Base-by-base conservation (phyloP, 2,797 vertebrate species). In the Heteromormyrus szaboi region DNA sequence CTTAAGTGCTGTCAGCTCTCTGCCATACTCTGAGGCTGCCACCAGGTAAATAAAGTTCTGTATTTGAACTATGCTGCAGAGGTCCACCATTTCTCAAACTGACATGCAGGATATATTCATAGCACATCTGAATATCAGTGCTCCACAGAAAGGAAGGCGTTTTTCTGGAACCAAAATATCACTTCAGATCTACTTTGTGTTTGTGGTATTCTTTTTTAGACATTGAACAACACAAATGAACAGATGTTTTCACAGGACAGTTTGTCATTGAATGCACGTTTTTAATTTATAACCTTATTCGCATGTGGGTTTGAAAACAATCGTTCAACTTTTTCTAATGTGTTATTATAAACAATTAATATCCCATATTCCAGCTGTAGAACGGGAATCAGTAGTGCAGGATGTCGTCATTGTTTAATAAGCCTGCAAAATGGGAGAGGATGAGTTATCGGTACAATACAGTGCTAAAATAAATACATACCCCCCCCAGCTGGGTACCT, bases 321-420 rank as follows among this genome's bases (percentile, higher is more conserved):
- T 11, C 25, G 1, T 25, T 84, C 44, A 14, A 25, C 79, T 54
- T 85, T 29, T 33, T 9, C 54, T 22, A 87, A 56, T 62, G 14
- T 37, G 25, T 86, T 86, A 86, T 25, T 25, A 25, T 25, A 56
- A 87, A 87, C 54, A 62, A 87, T 87, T 41, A 87, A 54, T 44
- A 59, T 87, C 54, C 85, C 54, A 59, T 44, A 62, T 17, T 87
- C 37, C 85, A 87, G 53, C 51, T 53, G 54, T 87, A 59, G 29
- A 59, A 44, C 44, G 14, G 29, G 33, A 62, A 87, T 59, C 54
- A 87, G 54, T 41, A 41, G 85, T 62, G 54, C 25, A 22, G 59
- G 53, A 22, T 87, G 53, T 87, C 54, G 54, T 87, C 85, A 56
- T 87, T 87, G 54, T 87, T 87, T 87, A 87, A 87, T 87, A 56